Evolutionary conservation across 2,888 invertebrate species (phyloP), one percentile per base, ranked within the genome.

Genomic region (Pegoplata infirma): DNA sequence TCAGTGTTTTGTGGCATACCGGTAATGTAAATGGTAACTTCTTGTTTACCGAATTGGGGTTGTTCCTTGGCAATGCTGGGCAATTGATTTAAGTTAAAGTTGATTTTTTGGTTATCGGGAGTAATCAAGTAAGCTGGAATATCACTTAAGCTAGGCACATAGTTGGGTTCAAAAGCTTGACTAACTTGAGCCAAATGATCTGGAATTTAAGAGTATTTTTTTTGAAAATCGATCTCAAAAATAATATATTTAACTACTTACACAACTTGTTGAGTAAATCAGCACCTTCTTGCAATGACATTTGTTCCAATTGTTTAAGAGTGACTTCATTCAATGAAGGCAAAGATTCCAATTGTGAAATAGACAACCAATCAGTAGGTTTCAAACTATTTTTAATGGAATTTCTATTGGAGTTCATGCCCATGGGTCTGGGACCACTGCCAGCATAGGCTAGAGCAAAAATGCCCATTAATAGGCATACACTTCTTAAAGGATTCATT

Each of bases 21-120:
- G 63, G 86, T 84, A 16, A 88, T 84, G 80, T 85, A 85, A 53
- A 88, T 83, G 78, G 88, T 87, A 0, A 88, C 84, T 75, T 88
- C 89, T 14, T 88, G 84, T 19, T 83, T 77, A 55, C 83, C 86
- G 53, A 88, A 84, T 61, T 84, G 82, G 1, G 81, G 58, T 59
- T 86, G 84, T 23, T 83, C 81, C 63, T 84, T 86, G 36, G 83
- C 83, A 0, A 73, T 80, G 61, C 81, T 67, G 10, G 83, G 84
- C 10, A 87, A 72, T 21, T 76, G 82, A 76, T 84, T 84, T 64
- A 86, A 36, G 23, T 63, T 17, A 25, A 63, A 63, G 28, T 17
- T 14, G 14, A 63, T 19, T 36, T 49, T 51, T 36, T 63, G 32
- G 63, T 63, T 63, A 47, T 63, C 49, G 51, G 49, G 28, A 2